Evolutionary conservation across 2,888 invertebrate genomes (phyloP).

Genomic region (Nomada goodeniana): DNA sequence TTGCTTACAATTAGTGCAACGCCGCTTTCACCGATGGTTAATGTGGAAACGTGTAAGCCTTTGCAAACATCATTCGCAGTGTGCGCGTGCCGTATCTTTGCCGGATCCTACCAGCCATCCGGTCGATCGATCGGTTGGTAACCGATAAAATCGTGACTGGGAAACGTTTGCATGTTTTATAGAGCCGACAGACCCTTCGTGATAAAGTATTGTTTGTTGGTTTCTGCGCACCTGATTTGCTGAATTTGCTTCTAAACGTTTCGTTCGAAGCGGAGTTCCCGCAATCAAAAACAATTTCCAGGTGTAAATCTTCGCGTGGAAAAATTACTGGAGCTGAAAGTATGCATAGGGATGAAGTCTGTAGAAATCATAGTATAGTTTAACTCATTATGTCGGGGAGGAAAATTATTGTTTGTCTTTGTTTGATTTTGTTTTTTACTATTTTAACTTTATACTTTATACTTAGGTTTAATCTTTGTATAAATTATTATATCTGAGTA

Average conservation of each 20-base stretch:
- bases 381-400: background rate
- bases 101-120: constrained; percentile 41
- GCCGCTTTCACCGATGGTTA: constrained; percentile 9
- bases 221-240: constrained; percentile 34
- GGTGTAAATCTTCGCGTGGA: background rate
- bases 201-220: constrained; percentile 32
- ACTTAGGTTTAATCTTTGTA: background rate
- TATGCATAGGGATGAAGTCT: too few relatives aligned
- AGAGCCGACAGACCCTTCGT: constrained; percentile 19
- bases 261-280: background rate
- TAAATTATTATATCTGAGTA: too few relatives aligned
- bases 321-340: background rate
- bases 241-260: constrained; percentile 16
- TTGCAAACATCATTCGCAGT: background rate
- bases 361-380: background rate
- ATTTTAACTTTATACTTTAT: background rate
- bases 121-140: constrained; percentile 51
- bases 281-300: constrained; percentile 7
- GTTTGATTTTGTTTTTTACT: background rate
- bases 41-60: constrained; percentile 40
- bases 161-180: constrained; percentile 55
- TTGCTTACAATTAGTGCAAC: constrained; percentile 23
- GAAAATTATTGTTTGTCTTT: background rate
- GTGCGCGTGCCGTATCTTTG: constrained; percentile 59
- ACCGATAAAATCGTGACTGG: constrained; percentile 61